Evolutionary conservation across 2,888 invertebrate species (phyloP), one percentile per base, ranked within the genome.

Genomic region (Hoplodrina ambigua): DNA sequence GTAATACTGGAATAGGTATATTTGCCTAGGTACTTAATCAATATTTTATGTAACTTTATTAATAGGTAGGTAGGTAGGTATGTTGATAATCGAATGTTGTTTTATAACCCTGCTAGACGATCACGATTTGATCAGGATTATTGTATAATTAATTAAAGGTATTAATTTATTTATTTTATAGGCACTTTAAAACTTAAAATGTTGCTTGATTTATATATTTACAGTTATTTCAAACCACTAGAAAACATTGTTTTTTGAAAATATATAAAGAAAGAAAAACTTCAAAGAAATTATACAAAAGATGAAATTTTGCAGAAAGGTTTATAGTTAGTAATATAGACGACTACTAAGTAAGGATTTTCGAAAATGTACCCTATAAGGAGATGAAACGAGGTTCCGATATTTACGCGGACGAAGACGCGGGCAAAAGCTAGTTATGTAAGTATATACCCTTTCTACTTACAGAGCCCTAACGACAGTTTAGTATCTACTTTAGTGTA

Each of bases 61-160:
- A 74, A 62, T 74, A 66, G 17, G 6, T 41, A 41, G 11, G 13
- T 41, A 41, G 13, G 13, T 37, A 37, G 11, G 13, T 41, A 41
- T 65, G 65, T 73, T 60, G 46, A 73, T 62, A 61, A 64, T 64
- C 69, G 49, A 61, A 75, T 62, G 75, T 76, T 61, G 64, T 64
- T 80, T 67, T 57, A 46, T 74, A 71, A 56, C 13, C 11, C 52
- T 20, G n/a, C 30, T 58, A 61, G 15, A 52, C n/a, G 37, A 62
- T 69, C 79, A 79, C 69, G 80, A 72, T 50, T 54, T 67, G 61
- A 57, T 79, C 82, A 65, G 69, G 56, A 65, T 75, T 52, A n/a
- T 56, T 66, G 68, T 46, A 71, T 80, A 60, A 69, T 57, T 60
- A 8, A 61, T 55, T 37, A 8, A 37, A 44, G 15, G 44, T 41